phyloP scores from a whole-genome alignment of 1,140 invertebrate genomes.

The Microplitis demolitor region DNA sequence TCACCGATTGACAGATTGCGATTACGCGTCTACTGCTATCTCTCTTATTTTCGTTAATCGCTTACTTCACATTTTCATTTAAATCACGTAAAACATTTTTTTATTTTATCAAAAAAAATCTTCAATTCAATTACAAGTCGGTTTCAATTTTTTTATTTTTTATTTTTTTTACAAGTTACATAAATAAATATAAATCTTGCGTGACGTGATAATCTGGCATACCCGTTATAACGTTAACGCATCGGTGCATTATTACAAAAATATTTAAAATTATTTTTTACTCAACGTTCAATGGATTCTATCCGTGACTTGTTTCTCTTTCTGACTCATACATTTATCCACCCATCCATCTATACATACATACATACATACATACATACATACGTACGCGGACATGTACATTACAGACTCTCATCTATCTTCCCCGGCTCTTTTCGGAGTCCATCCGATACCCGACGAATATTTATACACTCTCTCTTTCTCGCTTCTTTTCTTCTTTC shows the following conservation, averaged over 20 bases:
- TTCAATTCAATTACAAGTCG: too few relatives aligned
- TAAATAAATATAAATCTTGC: not conserved
- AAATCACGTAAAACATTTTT: not conserved
- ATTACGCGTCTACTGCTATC: slow-evolving; percentile 16
- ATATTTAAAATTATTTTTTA: slow-evolving; percentile 8
- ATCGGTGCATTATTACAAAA: slow-evolving; percentile 13
- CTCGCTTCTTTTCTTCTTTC: not conserved
- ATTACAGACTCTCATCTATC: not conserved
- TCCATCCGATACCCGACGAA: slow-evolving; percentile 26
- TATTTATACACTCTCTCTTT: slow-evolving; percentile 23
- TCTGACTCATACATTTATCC: slow-evolving; percentile 9
- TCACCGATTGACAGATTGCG: slow-evolving; percentile 24
- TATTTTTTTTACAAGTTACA: too few relatives aligned
- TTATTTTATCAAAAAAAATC: not conserved
- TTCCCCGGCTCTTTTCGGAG: slow-evolving; percentile 24
- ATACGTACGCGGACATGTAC: not conserved
- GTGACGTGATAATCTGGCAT: not conserved
- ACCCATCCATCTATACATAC: not conserved
- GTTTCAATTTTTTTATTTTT: too few relatives aligned
- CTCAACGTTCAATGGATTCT: not conserved
- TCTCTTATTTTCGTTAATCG: not conserved
- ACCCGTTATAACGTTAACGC: slow-evolving; percentile 1
- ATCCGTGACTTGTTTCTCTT: not conserved
- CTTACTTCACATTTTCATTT: not conserved
- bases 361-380: not conserved